These are phyloP conservation scores for Cryptomyrus ogoouensis DNA, from an alignment of 2,113 vertebrate genomes.

Conservation along the genomic window DNA sequence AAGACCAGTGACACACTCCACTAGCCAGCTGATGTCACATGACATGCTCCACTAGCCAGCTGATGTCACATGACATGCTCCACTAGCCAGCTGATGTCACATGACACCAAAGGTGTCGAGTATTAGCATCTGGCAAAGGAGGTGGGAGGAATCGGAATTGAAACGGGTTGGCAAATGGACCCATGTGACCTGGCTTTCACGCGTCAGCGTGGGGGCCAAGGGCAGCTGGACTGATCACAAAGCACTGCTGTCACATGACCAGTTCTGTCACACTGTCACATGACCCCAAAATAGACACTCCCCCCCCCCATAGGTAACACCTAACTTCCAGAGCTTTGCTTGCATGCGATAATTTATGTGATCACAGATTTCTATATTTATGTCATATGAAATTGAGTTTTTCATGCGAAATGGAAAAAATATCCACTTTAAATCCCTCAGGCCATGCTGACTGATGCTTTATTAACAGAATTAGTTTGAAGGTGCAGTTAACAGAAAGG, in stretches of 20 bases:
- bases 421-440: background rate
- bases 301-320: background rate
- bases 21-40: background rate
- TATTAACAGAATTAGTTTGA: background rate
- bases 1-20: background rate
- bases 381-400: background rate
- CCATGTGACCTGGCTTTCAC: background rate
- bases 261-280: background rate
- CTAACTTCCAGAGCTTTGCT: background rate
- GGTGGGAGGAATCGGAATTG: background rate
- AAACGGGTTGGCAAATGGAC: background rate
- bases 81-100: background rate
- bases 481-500: background rate
- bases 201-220: background rate
- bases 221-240: background rate
- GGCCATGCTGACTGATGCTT: background rate
- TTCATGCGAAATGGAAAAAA: background rate
- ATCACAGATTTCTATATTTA: background rate
- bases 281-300: background rate
- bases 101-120: background rate
- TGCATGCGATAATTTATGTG: background rate
- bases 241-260: background rate
- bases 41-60: background rate
- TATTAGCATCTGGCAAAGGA: background rate
- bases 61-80: background rate